Evolutionary conservation across 30 jellyfish, hydroid and myxozoan genomes (phyloP).

Genomic region (Aurelia aurita): DNA sequence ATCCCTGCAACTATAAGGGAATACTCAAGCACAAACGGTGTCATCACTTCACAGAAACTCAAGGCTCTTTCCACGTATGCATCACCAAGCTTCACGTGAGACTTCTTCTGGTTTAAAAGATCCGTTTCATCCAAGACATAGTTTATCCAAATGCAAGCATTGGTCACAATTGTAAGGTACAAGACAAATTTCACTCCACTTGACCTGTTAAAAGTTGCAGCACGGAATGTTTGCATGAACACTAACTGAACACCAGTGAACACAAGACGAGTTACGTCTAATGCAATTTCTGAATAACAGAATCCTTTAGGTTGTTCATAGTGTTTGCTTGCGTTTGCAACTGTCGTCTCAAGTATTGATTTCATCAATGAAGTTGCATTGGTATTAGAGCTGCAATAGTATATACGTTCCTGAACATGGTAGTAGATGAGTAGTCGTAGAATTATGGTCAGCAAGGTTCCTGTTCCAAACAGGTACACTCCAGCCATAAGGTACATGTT

Average conservation of each 20-base stretch:
- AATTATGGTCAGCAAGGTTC: slow-evolving; percentile 32
- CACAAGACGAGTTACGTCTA: slow-evolving; percentile 14
- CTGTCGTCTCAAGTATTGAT: not conserved
- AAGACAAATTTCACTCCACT: slow-evolving; percentile 10
- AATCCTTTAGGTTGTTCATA: not conserved
- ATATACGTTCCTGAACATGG: slow-evolving; percentile 23
- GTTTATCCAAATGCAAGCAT: slow-evolving; percentile 47
- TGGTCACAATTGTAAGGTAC: slow-evolving; percentile 42
- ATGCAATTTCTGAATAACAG: slow-evolving; percentile 41
- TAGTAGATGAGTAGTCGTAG: slow-evolving; percentile 37
- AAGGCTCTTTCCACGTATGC: not conserved
- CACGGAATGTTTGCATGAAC: slow-evolving; percentile 52
- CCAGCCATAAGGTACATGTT: slow-evolving; percentile 62
- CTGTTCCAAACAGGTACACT: slow-evolving; percentile 61
- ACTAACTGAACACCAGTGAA: slow-evolving; percentile 41
- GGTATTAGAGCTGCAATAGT: not conserved
- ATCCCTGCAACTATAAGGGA: slow-evolving; percentile 22
- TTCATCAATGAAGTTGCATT: not conserved
- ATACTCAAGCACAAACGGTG: slow-evolving; percentile 19
- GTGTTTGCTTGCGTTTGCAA: not conserved
- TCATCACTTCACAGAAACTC: not conserved
- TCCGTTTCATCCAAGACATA: slow-evolving; percentile 29
- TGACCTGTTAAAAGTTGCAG: slow-evolving; percentile 32
- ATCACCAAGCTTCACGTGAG: not conserved
- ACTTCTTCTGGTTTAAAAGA: not conserved